Conservation (phyloP, 2,797 vertebrate genomes). For the Todus mexicanus region DNA sequence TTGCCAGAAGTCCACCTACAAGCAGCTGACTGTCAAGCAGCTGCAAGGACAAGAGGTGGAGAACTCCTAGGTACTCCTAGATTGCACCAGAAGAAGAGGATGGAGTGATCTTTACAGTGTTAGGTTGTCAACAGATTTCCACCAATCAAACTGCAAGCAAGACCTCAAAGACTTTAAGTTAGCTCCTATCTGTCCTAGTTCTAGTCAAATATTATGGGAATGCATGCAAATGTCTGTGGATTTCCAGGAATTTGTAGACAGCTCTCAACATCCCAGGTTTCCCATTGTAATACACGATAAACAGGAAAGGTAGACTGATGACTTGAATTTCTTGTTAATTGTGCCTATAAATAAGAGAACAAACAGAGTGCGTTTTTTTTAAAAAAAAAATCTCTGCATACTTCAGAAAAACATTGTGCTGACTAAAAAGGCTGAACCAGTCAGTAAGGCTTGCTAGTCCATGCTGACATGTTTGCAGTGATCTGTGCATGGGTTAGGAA, state of each 20-base stretch:
- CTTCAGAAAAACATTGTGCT: neutral
- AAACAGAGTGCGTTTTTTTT: neutral
- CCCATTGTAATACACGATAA: neutral
- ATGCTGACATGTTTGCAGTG: neutral
- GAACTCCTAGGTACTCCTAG: neutral
- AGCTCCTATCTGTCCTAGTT: neutral
- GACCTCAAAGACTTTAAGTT: neutral
- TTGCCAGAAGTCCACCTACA: neutral
- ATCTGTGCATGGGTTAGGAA: conserved; percentile 26
- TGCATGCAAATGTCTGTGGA: neutral
- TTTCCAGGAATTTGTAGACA: conserved; percentile 4
- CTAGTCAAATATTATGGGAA: neutral
- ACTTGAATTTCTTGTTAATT: neutral
- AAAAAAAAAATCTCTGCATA: neutral
- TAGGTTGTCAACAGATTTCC: neutral
- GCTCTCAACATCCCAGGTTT: neutral
- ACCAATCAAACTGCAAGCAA: conserved; percentile 7
- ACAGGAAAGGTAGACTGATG: neutral
- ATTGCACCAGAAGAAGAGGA: neutral
- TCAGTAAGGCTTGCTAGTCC: neutral
- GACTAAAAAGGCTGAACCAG: neutral
- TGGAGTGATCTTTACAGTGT: neutral
- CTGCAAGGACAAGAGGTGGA: neutral
- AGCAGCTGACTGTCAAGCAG: neutral
- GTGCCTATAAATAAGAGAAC: neutral